Evolutionary conservation across 2,888 invertebrate species (phyloP).

Genomic region (Syritta pipiens): DNA sequence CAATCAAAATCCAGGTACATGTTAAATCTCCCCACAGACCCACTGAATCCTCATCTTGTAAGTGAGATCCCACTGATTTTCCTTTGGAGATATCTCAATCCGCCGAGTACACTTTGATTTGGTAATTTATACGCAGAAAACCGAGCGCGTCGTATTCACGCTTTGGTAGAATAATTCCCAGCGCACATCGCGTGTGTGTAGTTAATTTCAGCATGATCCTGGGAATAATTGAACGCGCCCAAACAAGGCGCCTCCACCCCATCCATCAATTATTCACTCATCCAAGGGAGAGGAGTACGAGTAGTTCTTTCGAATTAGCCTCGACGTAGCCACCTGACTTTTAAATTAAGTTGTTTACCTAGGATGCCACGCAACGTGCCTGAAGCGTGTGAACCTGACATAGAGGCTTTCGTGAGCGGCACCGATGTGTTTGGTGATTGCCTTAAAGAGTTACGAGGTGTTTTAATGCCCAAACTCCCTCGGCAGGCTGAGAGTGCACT

Average conservation of each 20-base stretch:
- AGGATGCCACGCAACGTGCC: slow-evolving; percentile 23
- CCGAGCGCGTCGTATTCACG: neutral
- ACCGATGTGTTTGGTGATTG: slow-evolving; percentile 29
- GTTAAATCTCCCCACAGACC: too few species aligned
- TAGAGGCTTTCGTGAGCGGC: slow-evolving; percentile 43
- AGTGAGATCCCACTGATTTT: too few species aligned
- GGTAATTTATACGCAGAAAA: slow-evolving; percentile 28
- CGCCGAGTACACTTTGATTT: too few species aligned
- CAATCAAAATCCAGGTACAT: too few species aligned
- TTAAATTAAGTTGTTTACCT: slow-evolving; percentile 44
- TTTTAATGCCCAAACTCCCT: slow-evolving; percentile 32
- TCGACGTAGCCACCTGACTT: slow-evolving; percentile 23
- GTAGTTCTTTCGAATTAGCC: slow-evolving; percentile 39
- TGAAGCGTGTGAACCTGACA: slow-evolving; percentile 32
- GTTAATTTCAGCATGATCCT: slow-evolving; percentile 49
- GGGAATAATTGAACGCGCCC: slow-evolving; percentile 55
- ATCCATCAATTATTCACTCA: slow-evolving; percentile 53
- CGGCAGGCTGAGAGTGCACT: slow-evolving; percentile 34
- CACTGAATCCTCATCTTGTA: too few species aligned
- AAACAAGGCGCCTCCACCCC: too few species aligned
- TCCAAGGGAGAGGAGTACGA: slow-evolving; percentile 7
- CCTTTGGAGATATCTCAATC: too few species aligned
- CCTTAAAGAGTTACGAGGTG: slow-evolving; percentile 43
- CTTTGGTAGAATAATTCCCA: neutral
- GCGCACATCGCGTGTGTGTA: slow-evolving; percentile 51